Percentiles rank a stretch among this genome's conserved stretches.
Evolutionary conservation across 2,113 vertebrate genomes (phyloP).

Genomic region (Cricetomys ansorgei): DNA sequence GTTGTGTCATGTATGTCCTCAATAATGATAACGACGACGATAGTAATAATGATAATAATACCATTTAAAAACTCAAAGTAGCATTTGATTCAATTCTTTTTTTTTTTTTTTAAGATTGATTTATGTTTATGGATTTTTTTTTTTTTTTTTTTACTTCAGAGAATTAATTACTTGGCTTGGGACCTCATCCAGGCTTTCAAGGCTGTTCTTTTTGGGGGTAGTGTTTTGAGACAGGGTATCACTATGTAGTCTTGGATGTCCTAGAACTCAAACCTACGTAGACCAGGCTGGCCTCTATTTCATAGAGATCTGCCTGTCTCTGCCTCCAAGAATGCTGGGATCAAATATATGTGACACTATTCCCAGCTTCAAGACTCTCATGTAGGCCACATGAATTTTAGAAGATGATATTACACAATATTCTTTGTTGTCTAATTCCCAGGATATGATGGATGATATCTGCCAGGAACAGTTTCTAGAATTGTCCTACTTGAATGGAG

Average conservation of each 20-base stretch:
- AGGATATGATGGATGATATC: slow-evolving; percentile 99
- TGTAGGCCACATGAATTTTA: slow-evolving; percentile 36
- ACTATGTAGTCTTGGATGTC: background rate
- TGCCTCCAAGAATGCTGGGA: background rate
- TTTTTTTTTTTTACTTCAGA: too few relatives aligned
- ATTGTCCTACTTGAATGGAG: slow-evolving; percentile 95
- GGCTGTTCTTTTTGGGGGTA: background rate
- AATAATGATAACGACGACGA: too few relatives aligned
- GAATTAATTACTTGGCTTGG: slow-evolving; percentile 27
- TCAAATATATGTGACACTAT: background rate
- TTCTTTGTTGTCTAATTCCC: slow-evolving; percentile 18
- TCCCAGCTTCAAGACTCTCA: slow-evolving; percentile 5
- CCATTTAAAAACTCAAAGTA: too few relatives aligned
- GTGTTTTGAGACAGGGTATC: background rate
- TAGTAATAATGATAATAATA: too few relatives aligned
- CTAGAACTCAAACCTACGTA: background rate
- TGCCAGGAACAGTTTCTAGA: slow-evolving; percentile 96
- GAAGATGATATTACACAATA: background rate
- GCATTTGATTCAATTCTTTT: too few relatives aligned
- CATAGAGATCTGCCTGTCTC: background rate
- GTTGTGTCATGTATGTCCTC: background rate
- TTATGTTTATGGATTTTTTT: too few relatives aligned
- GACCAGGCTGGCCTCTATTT: background rate
- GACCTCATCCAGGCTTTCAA: slow-evolving; percentile 36
- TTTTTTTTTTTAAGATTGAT: too few relatives aligned